Evolutionary conservation across 2,888 invertebrate species (phyloP).

Genomic region (Melieria picta): DNA sequence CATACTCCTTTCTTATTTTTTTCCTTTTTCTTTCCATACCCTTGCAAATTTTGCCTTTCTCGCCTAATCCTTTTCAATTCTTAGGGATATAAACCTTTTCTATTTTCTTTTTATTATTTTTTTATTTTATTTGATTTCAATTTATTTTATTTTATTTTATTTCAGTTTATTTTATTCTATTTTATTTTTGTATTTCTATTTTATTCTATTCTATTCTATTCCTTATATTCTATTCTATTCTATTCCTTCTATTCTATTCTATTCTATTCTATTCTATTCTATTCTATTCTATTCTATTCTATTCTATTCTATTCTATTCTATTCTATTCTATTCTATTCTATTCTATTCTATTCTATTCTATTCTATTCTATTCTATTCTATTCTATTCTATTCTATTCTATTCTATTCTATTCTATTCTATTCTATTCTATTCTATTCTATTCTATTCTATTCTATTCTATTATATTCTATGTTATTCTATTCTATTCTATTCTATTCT

Average conservation of each 20-base stretch:
- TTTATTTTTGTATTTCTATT: background rate
- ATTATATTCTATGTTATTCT: background rate
- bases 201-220: conserved; percentile 1
- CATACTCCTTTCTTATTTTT: background rate
- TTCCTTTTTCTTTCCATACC: background rate
- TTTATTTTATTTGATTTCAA: background rate
- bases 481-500: background rate
- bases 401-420: no score
- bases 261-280: background rate
- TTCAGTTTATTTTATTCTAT: background rate
- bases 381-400: no score
- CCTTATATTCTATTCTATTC: background rate
- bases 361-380: no score
- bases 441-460: background rate
- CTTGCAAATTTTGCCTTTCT: background rate
- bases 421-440: background rate
- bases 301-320: background rate
- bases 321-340: background rate
- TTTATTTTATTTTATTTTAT: conserved; percentile 1
- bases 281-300: background rate
- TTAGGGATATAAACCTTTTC: background rate
- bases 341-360: background rate
- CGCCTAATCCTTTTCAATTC: background rate
- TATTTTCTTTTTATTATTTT: no score
- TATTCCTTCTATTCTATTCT: conserved; percentile 9